These are phyloP conservation scores for Drosophila atripex DNA, from an alignment of 2,888 invertebrate species.

Conservation along the genomic window DNA sequence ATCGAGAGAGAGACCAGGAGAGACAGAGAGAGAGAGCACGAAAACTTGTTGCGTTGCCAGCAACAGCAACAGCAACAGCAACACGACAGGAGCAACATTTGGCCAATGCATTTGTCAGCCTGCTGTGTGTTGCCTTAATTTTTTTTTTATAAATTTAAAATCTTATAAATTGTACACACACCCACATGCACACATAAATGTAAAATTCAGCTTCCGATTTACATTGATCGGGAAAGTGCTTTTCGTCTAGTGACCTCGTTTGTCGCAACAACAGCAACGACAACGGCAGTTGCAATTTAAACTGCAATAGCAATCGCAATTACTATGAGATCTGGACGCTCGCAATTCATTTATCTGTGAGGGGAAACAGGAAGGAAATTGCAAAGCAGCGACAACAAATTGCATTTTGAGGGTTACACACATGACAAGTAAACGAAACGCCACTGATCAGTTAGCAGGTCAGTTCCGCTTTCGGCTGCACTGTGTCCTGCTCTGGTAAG, in stretches of 20 bases:
- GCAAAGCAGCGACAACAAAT: slow-evolving; percentile 58
- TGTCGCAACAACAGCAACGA: slow-evolving; percentile 1
- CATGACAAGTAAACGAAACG: slow-evolving; percentile 36
- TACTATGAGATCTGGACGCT: slow-evolving; percentile 34
- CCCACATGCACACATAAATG: slow-evolving; percentile 13
- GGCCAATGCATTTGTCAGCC: slow-evolving; percentile 64
- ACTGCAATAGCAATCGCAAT: slow-evolving; percentile 52
- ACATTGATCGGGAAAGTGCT: slow-evolving; percentile 72
- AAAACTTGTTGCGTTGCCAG: slow-evolving; percentile 74
- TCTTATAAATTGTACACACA: slow-evolving; percentile 62
- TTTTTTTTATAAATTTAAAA: slow-evolving; percentile 42
- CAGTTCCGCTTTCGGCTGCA: slow-evolving; percentile 29
- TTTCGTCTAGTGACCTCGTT: slow-evolving; percentile 36
- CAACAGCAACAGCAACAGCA: slow-evolving; percentile 39
- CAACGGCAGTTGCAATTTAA: slow-evolving; percentile 22
- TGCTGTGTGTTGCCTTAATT: slow-evolving; percentile 19
- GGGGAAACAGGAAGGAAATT: slow-evolving; percentile 72
- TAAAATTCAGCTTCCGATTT: slow-evolving; percentile 68
- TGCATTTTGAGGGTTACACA: slow-evolving; percentile 49
- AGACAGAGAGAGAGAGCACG: slow-evolving; percentile 13
- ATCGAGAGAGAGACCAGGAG: neutral
- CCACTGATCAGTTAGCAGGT: slow-evolving; percentile 30
- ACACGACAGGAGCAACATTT: slow-evolving; percentile 24
- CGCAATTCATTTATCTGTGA: slow-evolving; percentile 44
- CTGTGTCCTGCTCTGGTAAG: neutral